Evolutionary conservation across 35 echinoderm and acorn worm species (phyloP).

Genomic region (Diadema setosum): DNA sequence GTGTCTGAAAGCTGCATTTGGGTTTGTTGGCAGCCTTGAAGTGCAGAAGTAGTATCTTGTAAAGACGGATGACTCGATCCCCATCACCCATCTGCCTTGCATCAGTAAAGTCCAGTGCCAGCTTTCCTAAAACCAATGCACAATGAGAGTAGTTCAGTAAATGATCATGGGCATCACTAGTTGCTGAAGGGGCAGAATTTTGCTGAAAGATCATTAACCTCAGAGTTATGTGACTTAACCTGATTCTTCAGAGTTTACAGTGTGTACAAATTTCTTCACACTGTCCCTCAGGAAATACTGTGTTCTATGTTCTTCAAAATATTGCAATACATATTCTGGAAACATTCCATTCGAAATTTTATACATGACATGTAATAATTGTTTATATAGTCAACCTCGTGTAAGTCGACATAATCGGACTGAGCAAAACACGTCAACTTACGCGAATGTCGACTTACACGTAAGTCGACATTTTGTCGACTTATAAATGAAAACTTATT

Average conservation of each 20-base stretch:
- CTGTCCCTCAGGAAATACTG: too few relatives aligned
- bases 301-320: too few relatives aligned
- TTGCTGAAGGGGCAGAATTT: not conserved
- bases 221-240: not conserved
- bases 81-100: constrained; percentile 42
- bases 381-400: too few relatives aligned
- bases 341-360: too few relatives aligned
- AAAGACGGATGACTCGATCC: constrained; percentile 16
- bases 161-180: not conserved
- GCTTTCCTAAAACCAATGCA: constrained; percentile 17
- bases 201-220: not conserved
- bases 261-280: too few relatives aligned
- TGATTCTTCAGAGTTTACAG: not conserved
- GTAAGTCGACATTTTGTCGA: too few relatives aligned
- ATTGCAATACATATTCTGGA: too few relatives aligned
- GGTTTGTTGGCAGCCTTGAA: constrained; percentile 12
- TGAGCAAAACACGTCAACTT: too few relatives aligned
- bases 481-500: too few relatives aligned
- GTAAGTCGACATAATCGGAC: too few relatives aligned
- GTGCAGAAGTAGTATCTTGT: constrained; percentile 50
- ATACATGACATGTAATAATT: too few relatives aligned
- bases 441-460: too few relatives aligned
- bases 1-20: constrained; percentile 34
- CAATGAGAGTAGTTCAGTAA: constrained; percentile 33
- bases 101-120: constrained; percentile 25